Conservation (phyloP, 2,797 vertebrate genomes). For the Delichon dasypus region DNA sequence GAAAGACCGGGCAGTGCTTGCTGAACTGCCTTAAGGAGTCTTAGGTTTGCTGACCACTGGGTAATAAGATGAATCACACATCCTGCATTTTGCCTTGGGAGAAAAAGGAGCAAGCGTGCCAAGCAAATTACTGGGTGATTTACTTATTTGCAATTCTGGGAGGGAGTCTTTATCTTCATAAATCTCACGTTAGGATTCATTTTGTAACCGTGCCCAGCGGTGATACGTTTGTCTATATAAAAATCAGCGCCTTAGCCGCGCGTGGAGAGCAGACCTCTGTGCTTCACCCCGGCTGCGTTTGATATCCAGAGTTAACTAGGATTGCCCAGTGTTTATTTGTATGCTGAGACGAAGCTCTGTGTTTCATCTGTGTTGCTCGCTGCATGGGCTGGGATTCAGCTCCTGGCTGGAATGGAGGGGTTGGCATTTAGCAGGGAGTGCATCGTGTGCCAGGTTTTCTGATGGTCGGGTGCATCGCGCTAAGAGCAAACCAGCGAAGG, state of each 20-base stretch:
- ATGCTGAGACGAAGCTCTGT: background rate
- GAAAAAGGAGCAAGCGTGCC: background rate
- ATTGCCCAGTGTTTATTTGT: background rate
- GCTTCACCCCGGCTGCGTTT: background rate
- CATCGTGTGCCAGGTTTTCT: background rate
- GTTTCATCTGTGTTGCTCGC: background rate
- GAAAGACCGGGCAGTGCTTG: background rate
- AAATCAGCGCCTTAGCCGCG: background rate
- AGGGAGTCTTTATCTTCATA: slow-evolving; percentile 3
- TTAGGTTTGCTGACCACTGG: background rate
- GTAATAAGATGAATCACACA: background rate
- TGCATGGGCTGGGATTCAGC: background rate
- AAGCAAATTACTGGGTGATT: background rate
- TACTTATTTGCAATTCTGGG: background rate
- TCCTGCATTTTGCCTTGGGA: background rate
- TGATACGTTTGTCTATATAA: background rate
- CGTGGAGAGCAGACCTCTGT: background rate
- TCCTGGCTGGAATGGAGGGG: background rate
- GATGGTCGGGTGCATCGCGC: background rate
- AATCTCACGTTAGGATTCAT: background rate
- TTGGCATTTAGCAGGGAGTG: slow-evolving; percentile 9
- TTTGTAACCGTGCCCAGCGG: background rate
- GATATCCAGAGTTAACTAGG: background rate
- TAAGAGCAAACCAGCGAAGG: background rate
- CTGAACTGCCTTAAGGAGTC: background rate